A percentile compares a stretch with the other conserved stretches of the same genome.
Conservation (phyloP, 2,113 vertebrate species). For the Gnathonemus longibarbis region DNA sequence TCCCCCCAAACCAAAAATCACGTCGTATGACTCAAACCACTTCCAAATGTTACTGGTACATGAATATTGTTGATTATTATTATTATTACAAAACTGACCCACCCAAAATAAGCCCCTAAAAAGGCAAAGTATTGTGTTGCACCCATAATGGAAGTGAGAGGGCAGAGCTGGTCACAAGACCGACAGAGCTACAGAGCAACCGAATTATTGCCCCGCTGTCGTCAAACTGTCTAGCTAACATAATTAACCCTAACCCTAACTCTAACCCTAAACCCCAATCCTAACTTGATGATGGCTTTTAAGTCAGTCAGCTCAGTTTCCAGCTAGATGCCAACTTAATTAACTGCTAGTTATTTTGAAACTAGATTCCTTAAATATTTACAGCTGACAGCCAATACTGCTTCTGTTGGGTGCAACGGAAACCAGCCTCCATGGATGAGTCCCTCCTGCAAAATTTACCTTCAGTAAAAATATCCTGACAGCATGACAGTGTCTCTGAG, state of each 20-base stretch:
- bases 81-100: neutral
- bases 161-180: neutral
- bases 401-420: neutral
- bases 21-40: neutral
- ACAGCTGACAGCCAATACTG: neutral
- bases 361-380: neutral
- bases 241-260: neutral
- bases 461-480: neutral
- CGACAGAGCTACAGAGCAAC: neutral
- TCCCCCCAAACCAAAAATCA: neutral
- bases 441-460: neutral
- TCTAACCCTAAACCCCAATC: neutral
- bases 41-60: neutral
- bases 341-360: neutral
- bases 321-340: neutral
- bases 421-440: neutral
- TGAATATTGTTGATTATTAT: neutral
- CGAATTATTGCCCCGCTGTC: neutral
- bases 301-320: neutral
- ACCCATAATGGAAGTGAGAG: neutral
- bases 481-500: neutral
- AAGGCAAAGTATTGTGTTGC: neutral
- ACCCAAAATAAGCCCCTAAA: neutral
- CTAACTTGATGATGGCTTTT: neutral
- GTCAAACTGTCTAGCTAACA: neutral